A percentile compares a stretch with the other conserved stretches of the same genome.
phyloP scores from a whole-genome alignment of 2,797 vertebrate species.

The Myripristis murdjan region DNA sequence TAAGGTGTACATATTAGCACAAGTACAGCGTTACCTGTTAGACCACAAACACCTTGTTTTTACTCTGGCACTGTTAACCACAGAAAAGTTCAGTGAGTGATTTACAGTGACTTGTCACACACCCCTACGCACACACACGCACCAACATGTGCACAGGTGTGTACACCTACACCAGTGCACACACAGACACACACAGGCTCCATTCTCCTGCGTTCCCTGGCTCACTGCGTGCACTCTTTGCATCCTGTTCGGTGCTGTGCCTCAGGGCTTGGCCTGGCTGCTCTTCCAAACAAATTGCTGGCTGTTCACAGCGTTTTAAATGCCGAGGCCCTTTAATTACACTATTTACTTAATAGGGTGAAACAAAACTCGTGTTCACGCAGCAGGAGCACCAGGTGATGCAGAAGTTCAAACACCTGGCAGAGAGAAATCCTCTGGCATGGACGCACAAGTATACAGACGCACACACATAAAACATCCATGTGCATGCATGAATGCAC shows the following conservation, averaged over 20 bases:
- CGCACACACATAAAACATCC: slow-evolving; percentile 39
- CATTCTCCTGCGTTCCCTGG: slow-evolving; percentile 47
- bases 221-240: slow-evolving; percentile 62
- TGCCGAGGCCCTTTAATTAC: slow-evolving; percentile 83
- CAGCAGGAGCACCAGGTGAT: slow-evolving; percentile 83
- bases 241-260: slow-evolving; percentile 75
- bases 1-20: slow-evolving; percentile 54
- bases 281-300: slow-evolving; percentile 87
- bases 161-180: slow-evolving; percentile 52
- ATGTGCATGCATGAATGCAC: slow-evolving; percentile 4
- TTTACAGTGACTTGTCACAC: slow-evolving; percentile 36
- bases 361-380: slow-evolving; percentile 83
- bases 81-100: slow-evolving; percentile 54
- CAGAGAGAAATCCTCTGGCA: slow-evolving; percentile 69
- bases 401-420: slow-evolving; percentile 85
- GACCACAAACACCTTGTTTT: slow-evolving; percentile 62
- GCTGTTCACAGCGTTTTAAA: slow-evolving; percentile 84
- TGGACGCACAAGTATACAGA: slow-evolving; percentile 42
- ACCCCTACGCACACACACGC: slow-evolving; percentile 49
- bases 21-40: slow-evolving; percentile 55
- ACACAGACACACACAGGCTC: slow-evolving; percentile 35
- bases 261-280: slow-evolving; percentile 80
- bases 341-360: slow-evolving; percentile 87
- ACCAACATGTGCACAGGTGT: slow-evolving; percentile 50
- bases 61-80: slow-evolving; percentile 25